These are phyloP conservation scores for Zaprionus camerounensis DNA, from an alignment of 1,140 invertebrate genomes.

Conservation along the genomic window DNA sequence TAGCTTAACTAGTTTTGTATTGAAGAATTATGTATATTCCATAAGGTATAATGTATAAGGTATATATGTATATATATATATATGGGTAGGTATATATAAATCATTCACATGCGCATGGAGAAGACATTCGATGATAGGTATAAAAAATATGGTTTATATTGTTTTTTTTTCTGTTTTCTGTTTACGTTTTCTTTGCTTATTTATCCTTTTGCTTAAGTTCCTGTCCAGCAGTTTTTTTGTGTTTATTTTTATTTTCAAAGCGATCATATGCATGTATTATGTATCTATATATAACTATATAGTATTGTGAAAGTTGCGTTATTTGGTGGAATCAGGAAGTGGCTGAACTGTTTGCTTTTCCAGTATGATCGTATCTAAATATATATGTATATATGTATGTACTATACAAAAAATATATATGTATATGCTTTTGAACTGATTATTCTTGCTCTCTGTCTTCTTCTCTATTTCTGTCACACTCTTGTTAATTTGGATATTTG, in stretches of 20 bases:
- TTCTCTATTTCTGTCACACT: background rate
- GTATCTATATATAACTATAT: slow-evolving; percentile 3
- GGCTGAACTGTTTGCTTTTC: slow-evolving; percentile 10
- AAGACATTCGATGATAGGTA: slow-evolving; percentile 32
- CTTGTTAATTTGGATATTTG: slow-evolving; percentile 10
- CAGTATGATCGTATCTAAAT: slow-evolving; percentile 45
- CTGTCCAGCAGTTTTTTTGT: slow-evolving; percentile 11
- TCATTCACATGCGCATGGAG: slow-evolving; percentile 37
- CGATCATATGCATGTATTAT: slow-evolving; percentile 4
- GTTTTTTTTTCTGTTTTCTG: background rate
- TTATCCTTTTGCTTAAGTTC: slow-evolving; percentile 10
- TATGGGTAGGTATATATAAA: slow-evolving; percentile 28
- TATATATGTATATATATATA: slow-evolving; percentile 31
- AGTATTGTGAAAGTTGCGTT: slow-evolving; percentile 5
- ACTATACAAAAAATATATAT: slow-evolving; percentile 26
- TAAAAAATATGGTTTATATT: slow-evolving; percentile 32
- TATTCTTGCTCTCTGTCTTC: slow-evolving; percentile 1
- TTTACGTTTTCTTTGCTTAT: slow-evolving; percentile 7
- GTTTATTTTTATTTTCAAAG: background rate
- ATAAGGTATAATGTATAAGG: slow-evolving; percentile 2
- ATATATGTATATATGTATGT: slow-evolving; percentile 24
- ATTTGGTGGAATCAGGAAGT: slow-evolving; percentile 36
- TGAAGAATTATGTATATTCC: slow-evolving; percentile 12
- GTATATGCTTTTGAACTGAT: slow-evolving; percentile 19
- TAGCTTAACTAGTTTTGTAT: slow-evolving; percentile 6